phyloP scores from a whole-genome alignment of 2,113 vertebrate species.

The Cheilinus undulatus region DNA sequence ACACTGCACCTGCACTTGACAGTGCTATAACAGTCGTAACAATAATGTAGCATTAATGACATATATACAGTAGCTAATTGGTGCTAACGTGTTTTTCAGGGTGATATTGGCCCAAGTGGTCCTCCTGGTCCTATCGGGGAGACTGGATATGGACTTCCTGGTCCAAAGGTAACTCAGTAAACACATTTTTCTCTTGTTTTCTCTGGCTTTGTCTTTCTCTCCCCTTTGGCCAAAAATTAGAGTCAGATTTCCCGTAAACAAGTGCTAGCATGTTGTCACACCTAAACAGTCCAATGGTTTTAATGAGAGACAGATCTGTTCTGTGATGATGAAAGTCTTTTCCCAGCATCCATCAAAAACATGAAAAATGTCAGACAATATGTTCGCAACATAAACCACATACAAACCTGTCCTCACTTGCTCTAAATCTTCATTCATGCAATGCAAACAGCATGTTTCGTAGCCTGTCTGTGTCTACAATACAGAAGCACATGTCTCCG shows the following conservation, averaged over 20 bases:
- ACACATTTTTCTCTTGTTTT: neutral
- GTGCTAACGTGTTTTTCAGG: slow-evolving; percentile 77
- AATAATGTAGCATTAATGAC: too few relatives aligned
- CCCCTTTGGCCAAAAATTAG: neutral
- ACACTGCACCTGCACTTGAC: too few relatives aligned
- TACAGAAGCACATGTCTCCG: slow-evolving; percentile 27
- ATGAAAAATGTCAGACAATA: slow-evolving; percentile 1
- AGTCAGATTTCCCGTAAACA: neutral
- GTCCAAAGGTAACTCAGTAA: slow-evolving; percentile 86
- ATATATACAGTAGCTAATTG: too few relatives aligned
- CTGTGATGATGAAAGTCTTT: neutral
- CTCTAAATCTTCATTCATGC: neutral
- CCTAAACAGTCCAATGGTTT: too few relatives aligned
- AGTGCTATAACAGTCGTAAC: too few relatives aligned
- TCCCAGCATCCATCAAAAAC: slow-evolving; percentile 3
- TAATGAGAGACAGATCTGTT: too few relatives aligned
- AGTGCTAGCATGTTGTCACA: neutral
- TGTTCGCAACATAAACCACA: neutral
- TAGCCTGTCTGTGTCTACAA: neutral
- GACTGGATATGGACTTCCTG: slow-evolving; percentile 90
- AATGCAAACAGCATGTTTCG: slow-evolving; percentile 6
- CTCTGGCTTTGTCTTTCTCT: too few relatives aligned
- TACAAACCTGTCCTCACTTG: neutral
- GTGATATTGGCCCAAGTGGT: slow-evolving; percentile 87
- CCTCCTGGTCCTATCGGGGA: slow-evolving; percentile 88